Percentiles rank a stretch among this genome's conserved stretches.
phyloP scores from a whole-genome alignment of 37 sponge, comb jelly and placozoan genomes.

The Halisarca cf. caerulea region DNA sequence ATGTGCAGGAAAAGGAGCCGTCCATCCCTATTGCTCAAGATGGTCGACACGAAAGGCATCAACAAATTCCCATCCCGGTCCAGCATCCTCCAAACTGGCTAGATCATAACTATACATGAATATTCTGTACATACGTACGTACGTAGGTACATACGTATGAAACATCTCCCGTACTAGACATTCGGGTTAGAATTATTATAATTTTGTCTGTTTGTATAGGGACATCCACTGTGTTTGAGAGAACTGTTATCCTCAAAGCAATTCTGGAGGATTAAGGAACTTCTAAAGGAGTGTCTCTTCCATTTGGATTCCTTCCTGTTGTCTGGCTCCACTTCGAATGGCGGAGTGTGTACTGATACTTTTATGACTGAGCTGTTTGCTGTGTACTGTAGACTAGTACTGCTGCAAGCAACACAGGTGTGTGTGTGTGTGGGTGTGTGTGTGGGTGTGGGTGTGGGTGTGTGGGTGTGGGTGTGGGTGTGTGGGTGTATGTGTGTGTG shows the following conservation, averaged over 20 bases:
- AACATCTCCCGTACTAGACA: too few relatives aligned
- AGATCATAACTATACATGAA: too few relatives aligned
- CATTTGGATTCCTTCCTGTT: background rate
- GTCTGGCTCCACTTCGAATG: background rate
- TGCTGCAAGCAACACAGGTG: slow-evolving; percentile 26
- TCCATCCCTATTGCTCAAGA: too few relatives aligned
- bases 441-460: slow-evolving; percentile 2
- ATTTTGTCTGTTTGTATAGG: background rate
- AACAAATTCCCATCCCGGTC: too few relatives aligned
- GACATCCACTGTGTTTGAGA: slow-evolving; percentile 43
- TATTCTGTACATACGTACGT: too few relatives aligned
- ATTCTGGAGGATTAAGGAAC: slow-evolving; percentile 41
- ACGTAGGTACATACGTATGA: too few relatives aligned
- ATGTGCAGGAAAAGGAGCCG: too few relatives aligned
- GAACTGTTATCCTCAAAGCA: slow-evolving; percentile 36
- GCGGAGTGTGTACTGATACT: too few relatives aligned
- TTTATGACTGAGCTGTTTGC: background rate
- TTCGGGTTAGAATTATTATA: too few relatives aligned
- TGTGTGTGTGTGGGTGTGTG: slow-evolving; percentile 10
- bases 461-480: slow-evolving; percentile 14
- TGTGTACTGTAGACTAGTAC: background rate
- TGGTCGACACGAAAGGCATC: too few relatives aligned
- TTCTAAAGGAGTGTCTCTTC: slow-evolving; percentile 24
- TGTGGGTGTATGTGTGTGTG: slow-evolving; percentile 23
- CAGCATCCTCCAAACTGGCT: too few relatives aligned